phyloP scores from a whole-genome alignment of 2,797 vertebrate genomes.

The Hypotaenidia philippensis region DNA sequence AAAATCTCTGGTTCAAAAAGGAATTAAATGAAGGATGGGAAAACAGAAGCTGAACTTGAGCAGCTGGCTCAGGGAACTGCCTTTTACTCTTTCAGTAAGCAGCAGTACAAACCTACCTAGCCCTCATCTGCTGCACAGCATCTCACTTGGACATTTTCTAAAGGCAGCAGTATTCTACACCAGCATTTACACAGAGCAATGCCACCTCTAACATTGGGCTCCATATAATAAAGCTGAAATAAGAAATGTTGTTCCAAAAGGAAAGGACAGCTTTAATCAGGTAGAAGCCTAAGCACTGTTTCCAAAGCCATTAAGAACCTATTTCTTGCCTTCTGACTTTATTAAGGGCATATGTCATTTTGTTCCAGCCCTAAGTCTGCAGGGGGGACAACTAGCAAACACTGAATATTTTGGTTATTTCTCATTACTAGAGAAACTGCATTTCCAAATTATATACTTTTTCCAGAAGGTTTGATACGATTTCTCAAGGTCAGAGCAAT shows the following conservation, averaged over 20 bases:
- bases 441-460: not conserved
- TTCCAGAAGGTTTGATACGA: not conserved
- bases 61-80: slow-evolving; percentile 1
- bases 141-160: not conserved
- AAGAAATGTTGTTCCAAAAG: not conserved
- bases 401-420: not conserved
- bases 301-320: not conserved
- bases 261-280: not conserved
- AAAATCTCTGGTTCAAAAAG: not conserved
- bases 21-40: not conserved
- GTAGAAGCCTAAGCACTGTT: not conserved
- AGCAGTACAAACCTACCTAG: not conserved
- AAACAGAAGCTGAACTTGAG: not conserved
- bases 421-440: not conserved
- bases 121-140: not conserved
- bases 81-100: not conserved
- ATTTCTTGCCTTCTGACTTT: not conserved
- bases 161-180: not conserved
- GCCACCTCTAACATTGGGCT: not conserved
- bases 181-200: not conserved
- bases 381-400: not conserved
- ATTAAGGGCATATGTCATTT: not conserved
- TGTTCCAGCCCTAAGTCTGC: not conserved
- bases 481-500: slow-evolving; percentile 68
- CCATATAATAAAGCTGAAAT: not conserved